These are phyloP conservation scores for Achroia grisella DNA, from an alignment of 1,140 invertebrate genomes.

Conservation along the genomic window DNA sequence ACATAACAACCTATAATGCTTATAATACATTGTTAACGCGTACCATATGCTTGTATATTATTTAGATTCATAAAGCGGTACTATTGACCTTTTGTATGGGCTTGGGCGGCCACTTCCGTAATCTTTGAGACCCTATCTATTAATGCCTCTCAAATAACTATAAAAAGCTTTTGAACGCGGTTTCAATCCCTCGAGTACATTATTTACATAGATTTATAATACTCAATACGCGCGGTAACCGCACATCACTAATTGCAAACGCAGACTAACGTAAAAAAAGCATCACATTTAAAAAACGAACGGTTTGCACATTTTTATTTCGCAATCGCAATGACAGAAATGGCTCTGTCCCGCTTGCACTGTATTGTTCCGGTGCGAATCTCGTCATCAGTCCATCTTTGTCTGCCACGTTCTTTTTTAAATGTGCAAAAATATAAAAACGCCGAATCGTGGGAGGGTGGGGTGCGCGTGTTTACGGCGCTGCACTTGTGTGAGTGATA, in stretches of 20 bases:
- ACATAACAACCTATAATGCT: too few relatives aligned
- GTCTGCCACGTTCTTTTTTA: conserved; percentile 65
- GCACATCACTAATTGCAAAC: conserved; percentile 71
- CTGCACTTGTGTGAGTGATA: conserved; percentile 54
- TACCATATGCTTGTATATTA: too few relatives aligned
- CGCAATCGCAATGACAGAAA: conserved; percentile 52
- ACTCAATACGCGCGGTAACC: conserved; percentile 48
- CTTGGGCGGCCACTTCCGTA: conserved; percentile 37
- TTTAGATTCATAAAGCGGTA: too few relatives aligned
- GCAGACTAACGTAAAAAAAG: conserved; percentile 71
- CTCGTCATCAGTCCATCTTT: conserved; percentile 71
- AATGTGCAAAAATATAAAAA: conserved; percentile 73
- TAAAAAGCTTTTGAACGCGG: conserved; percentile 31
- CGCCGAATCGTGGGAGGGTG: conserved; percentile 53
- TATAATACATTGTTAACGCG: too few relatives aligned
- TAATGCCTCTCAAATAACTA: conserved; percentile 14
- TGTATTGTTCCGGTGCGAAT: conserved; percentile 52
- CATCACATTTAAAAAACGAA: conserved; percentile 69
- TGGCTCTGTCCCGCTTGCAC: conserved; percentile 55
- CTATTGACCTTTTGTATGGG: conserved; percentile 34
- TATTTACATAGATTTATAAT: conserved; percentile 63
- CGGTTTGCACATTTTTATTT: conserved; percentile 72
- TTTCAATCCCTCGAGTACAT: conserved; percentile 7
- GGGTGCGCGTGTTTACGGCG: conserved; percentile 24
- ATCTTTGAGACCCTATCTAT: conserved; percentile 18